Evolutionary conservation across 2,797 vertebrate species (phyloP), one percentile per base, ranked within the genome.

Genomic region (Eleutherodactylus coqui): DNA sequence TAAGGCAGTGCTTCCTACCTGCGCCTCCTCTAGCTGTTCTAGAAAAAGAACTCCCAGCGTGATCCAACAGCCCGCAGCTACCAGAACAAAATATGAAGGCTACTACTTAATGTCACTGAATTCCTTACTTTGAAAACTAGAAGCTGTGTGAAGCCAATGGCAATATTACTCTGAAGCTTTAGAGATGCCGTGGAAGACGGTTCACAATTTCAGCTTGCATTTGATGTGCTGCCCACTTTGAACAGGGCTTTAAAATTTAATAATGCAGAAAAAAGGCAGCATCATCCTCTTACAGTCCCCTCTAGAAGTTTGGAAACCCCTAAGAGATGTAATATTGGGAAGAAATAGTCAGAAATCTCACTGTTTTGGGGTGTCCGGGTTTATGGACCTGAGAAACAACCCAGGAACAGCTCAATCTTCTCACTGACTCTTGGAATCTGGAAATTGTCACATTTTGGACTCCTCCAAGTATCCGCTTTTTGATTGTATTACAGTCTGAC

Each of bases 181-280:
- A 69, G 21, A 41, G 64, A 7, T 69, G 64, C 2, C 64, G 9
- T 24, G 34, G 32, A 69, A 38, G 34, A 24, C 34, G 21, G 24
- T 62, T 29, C 58, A 32, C 58, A 14, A 13, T 62, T 38, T 69
- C 34, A 69, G 41, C 34, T 69, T 32, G 5, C 34, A 69, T 69
- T 69, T 69, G 34, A 69, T 38, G 34, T 69, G 36, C 24, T 38
- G 17, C 3, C 17, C 17, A 38, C 64, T 11, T 69, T 69, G 34
- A 69, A 69, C 34, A 24, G 8, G 64, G 3, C 36, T 69, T 69
- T 69, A 69, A 69, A 38, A 41, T 69, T 69, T 69, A 69, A 69
- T 69, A 41, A 69, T 24, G 6, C 0, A 38, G 24, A n/a, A n/a
- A n/a, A n/a, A n/a, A n/a, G 60, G 16, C n/a, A 2, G n/a, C 29